Percentiles rank a stretch among this genome's conserved stretches.
Evolutionary conservation across 2,888 invertebrate genomes (phyloP).

Genomic region (Pterostichus madidus): DNA sequence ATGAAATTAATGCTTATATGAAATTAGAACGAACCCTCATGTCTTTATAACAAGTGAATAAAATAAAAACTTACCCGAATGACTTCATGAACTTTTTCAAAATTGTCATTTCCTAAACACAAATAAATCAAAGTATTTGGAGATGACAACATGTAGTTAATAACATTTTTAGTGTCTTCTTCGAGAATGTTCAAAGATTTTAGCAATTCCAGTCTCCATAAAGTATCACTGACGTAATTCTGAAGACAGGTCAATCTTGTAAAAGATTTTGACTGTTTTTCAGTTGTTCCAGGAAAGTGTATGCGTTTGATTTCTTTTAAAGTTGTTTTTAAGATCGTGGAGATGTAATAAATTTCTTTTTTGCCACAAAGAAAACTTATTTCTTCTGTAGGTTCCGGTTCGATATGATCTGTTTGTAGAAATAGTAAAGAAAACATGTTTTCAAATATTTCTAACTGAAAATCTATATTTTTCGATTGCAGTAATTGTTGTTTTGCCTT

Average conservation of each 20-base stretch:
- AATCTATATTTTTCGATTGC: constrained; percentile 77
- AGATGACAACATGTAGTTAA: constrained; percentile 84
- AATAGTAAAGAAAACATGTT: constrained; percentile 87
- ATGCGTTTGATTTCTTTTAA: constrained; percentile 78
- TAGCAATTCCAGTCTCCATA: constrained; percentile 87
- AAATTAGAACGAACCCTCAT: constrained; percentile 80
- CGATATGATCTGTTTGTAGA: constrained; percentile 81
- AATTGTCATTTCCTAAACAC: constrained; percentile 87
- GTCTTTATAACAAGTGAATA: constrained; percentile 74
- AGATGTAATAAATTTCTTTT: constrained; percentile 80
- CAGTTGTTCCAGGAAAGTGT: constrained; percentile 72
- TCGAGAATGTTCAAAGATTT: constrained; percentile 71
- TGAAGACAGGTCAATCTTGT: constrained; percentile 73
- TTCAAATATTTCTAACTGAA: constrained; percentile 83
- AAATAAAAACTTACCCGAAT: constrained; percentile 83
- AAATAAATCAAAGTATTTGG: constrained; percentile 87
- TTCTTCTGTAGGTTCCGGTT: constrained; percentile 72
- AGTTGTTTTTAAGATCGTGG: constrained; percentile 80
- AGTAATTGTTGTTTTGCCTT: constrained; percentile 78
- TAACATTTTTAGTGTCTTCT: constrained; percentile 69
- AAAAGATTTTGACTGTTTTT: constrained; percentile 74
- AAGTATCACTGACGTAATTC: constrained; percentile 83
- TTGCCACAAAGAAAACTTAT: constrained; percentile 82
- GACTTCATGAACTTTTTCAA: constrained; percentile 87
- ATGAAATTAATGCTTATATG: constrained; percentile 80